A percentile compares a stretch with the other conserved stretches of the same genome.
These are phyloP conservation scores for Trematomus loennbergii DNA, from an alignment of 2,113 vertebrate genomes.

Conservation along the genomic window DNA sequence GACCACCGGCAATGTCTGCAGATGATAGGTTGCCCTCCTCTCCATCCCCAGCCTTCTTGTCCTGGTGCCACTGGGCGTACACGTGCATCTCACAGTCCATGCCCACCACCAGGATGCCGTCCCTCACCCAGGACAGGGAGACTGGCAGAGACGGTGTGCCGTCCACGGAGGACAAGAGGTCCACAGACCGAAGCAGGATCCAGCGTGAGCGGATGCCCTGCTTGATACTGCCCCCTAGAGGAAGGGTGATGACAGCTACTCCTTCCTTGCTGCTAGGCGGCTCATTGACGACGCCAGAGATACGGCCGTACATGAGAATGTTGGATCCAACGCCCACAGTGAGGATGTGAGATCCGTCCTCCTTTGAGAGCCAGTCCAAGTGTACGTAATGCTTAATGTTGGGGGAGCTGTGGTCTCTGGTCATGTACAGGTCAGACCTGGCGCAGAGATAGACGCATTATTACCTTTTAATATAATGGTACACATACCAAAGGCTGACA, in stretches of 20 bases:
- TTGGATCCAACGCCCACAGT: conserved; percentile 97
- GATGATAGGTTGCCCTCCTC: conserved; percentile 82
- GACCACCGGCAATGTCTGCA: conserved; percentile 79
- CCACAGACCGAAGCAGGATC: conserved; percentile 93
- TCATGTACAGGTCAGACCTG: conserved; percentile 93
- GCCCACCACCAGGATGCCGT: conserved; percentile 96
- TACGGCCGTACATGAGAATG: conserved; percentile 98
- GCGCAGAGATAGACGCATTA: conserved; percentile 76
- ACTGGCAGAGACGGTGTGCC: conserved; percentile 96
- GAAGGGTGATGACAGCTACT: conserved; percentile 94
- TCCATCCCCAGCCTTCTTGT: conserved; percentile 86
- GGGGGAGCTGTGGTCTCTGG: conserved; percentile 89
- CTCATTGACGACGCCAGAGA: conserved; percentile 95
- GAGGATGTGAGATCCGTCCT: conserved; percentile 98
- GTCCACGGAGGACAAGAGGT: conserved; percentile 95
- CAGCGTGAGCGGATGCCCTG: conserved; percentile 96
- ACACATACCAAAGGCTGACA: not conserved
- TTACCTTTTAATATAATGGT: not conserved
- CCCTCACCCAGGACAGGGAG: conserved; percentile 97
- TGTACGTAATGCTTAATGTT: conserved; percentile 98
- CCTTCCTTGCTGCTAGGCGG: conserved; percentile 94
- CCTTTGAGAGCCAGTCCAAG: conserved; percentile 99
- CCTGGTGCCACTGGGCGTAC: conserved; percentile 97
- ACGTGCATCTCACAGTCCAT: conserved; percentile 99
- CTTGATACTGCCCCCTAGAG: conserved; percentile 97